These are phyloP conservation scores for Gymnocephalus cernua DNA, from an alignment of 2,113 vertebrate species.

Conservation along the genomic window DNA sequence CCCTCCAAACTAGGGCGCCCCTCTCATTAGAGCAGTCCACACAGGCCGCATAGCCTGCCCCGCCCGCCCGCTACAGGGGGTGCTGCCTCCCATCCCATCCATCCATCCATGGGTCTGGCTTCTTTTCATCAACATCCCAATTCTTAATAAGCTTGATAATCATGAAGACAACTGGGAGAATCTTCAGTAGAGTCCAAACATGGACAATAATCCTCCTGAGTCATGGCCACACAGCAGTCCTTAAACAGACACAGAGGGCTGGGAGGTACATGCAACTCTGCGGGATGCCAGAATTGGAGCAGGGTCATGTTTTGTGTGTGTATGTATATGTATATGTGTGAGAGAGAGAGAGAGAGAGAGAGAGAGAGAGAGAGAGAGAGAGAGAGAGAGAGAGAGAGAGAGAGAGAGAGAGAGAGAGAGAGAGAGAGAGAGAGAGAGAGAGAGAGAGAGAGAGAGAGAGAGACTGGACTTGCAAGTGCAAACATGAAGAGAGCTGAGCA, in stretches of 20 bases:
- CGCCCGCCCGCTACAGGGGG: conserved; percentile 56
- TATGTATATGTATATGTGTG: background rate
- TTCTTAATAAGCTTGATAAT: conserved; percentile 31
- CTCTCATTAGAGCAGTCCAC: conserved; percentile 77
- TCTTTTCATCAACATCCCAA: background rate
- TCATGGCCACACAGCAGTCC: background rate
- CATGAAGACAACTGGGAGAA: conserved; percentile 2
- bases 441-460: too few species aligned
- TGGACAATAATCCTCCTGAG: conserved; percentile 3
- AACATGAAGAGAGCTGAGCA: conserved; percentile 28
- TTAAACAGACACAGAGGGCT: conserved; percentile 1
- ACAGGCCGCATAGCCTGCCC: conserved; percentile 66
- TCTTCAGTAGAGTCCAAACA: background rate
- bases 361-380: too few species aligned
- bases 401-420: too few species aligned
- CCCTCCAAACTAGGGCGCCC: conserved; percentile 61
- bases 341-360: too few species aligned
- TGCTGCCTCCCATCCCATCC: conserved; percentile 29
- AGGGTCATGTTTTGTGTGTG: conserved; percentile 26
- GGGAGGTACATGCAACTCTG: conserved; percentile 15
- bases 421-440: too few species aligned
- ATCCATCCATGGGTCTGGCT: conserved; percentile 4
- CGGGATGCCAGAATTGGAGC: conserved; percentile 10
- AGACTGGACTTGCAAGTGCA: conserved; percentile 41
- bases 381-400: too few species aligned